Evolutionary conservation across 2,113 vertebrate species (phyloP).

Genomic region (Ceyx cyanopectus): DNA sequence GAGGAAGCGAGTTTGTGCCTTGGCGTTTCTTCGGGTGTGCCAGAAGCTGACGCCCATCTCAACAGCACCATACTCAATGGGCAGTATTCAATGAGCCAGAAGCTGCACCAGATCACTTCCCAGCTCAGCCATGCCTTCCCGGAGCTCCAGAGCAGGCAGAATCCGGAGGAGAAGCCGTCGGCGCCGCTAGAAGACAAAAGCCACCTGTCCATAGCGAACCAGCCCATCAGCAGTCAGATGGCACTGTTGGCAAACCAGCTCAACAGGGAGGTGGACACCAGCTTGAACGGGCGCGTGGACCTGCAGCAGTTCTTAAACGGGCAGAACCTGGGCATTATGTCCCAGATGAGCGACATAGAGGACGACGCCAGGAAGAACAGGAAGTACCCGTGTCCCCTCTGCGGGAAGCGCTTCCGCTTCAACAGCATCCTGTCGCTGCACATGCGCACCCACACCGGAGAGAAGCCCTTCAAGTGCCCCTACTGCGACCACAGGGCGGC

Average conservation of each 20-base stretch:
- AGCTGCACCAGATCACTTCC: constrained; percentile 95
- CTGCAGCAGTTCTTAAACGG: constrained; percentile 98
- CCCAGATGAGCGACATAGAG: constrained; percentile 98
- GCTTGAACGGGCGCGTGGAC: constrained; percentile 94
- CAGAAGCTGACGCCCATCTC: constrained; percentile 92
- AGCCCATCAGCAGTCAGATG: constrained; percentile 97
- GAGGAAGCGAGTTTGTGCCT: constrained; percentile 99
- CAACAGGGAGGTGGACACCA: constrained; percentile 92
- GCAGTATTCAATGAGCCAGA: constrained; percentile 98
- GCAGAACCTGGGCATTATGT: constrained; percentile 98
- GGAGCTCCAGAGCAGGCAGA: constrained; percentile 91
- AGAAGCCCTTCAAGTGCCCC: constrained; percentile 98
- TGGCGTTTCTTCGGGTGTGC: constrained; percentile 92
- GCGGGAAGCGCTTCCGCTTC: constrained; percentile 97
- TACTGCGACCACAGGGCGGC: constrained; percentile 98
- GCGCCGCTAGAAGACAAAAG: constrained; percentile 91
- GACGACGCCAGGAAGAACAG: constrained; percentile 97
- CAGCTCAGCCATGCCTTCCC: constrained; percentile 98
- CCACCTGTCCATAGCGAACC: constrained; percentile 89
- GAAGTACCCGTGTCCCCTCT: constrained; percentile 96
- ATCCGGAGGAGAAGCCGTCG: constrained; percentile 88
- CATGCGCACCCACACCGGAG: constrained; percentile 98
- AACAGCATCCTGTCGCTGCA: constrained; percentile 99
- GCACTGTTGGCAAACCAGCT: constrained; percentile 94
- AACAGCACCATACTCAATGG: constrained; percentile 94